phyloP scores from a whole-genome alignment of 1,140 invertebrate species.

The Hesperophylax magnus region DNA sequence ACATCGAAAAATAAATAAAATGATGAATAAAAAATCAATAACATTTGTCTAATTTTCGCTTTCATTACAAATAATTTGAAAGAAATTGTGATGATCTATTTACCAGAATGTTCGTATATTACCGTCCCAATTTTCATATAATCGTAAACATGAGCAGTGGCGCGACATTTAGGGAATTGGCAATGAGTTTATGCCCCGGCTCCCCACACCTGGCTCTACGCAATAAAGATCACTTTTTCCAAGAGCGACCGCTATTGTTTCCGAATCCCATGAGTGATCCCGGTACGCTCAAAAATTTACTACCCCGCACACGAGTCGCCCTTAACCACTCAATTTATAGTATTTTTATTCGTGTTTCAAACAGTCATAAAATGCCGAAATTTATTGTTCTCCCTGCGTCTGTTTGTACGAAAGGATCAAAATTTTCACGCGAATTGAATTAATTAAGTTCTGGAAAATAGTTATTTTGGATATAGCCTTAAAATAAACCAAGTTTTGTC shows the following conservation, averaged over 20 bases:
- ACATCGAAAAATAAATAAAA: too few relatives aligned
- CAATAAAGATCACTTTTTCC: constrained; percentile 57
- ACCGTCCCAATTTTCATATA: too few relatives aligned
- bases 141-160: neutral
- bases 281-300: constrained; percentile 57
- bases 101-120: too few relatives aligned
- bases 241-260: constrained; percentile 56
- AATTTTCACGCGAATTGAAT: too few relatives aligned
- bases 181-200: constrained; percentile 36
- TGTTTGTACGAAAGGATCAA: neutral
- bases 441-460: too few relatives aligned
- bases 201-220: constrained; percentile 16
- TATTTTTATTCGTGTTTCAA: constrained; percentile 55
- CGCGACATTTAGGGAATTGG: constrained; percentile 18
- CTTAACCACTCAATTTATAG: constrained; percentile 54
- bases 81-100: too few relatives aligned
- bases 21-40: too few relatives aligned
- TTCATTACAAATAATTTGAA: too few relatives aligned
- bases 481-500: too few relatives aligned
- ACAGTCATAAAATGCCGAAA: constrained; percentile 53
- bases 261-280: constrained; percentile 57
- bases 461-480: too few relatives aligned
- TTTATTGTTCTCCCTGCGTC: constrained; percentile 30
- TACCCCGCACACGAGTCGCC: constrained; percentile 32
- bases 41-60: too few relatives aligned